These are phyloP conservation scores for Sebastiscus tertius DNA, from an alignment of 2,797 vertebrate species.

Conservation along the genomic window DNA sequence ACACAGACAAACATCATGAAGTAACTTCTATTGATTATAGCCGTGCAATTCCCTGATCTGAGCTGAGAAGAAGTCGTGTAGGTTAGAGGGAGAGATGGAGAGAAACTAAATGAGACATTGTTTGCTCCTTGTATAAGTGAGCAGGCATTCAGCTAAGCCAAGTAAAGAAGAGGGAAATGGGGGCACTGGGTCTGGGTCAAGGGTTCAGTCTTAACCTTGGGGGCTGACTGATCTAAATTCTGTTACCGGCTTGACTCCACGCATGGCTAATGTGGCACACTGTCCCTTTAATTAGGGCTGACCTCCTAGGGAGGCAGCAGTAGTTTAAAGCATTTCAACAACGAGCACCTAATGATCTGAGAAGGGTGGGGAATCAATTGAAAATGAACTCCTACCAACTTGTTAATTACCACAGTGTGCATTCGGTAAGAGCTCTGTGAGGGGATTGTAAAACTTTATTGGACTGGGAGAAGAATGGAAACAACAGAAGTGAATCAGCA, in stretches of 20 bases:
- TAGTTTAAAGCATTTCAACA: conserved; percentile 47
- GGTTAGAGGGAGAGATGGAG: neutral
- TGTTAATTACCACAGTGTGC: conserved; percentile 35
- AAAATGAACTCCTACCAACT: conserved; percentile 30
- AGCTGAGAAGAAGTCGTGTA: neutral
- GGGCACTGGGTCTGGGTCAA: conserved; percentile 69
- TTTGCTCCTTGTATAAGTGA: conserved; percentile 40
- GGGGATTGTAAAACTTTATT: conserved; percentile 53
- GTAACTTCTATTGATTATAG: neutral
- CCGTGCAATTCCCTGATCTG: neutral
- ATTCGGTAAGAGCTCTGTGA: conserved; percentile 34
- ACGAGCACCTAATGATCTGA: conserved; percentile 42
- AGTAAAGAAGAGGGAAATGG: conserved; percentile 38
- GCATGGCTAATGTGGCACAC: conserved; percentile 71
- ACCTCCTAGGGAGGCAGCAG: conserved; percentile 54
- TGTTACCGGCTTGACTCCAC: conserved; percentile 67
- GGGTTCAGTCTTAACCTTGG: conserved; percentile 73
- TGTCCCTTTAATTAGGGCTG: conserved; percentile 69
- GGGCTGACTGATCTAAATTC: conserved; percentile 62
- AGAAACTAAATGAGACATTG: conserved; percentile 25
- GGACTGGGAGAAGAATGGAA: conserved; percentile 55
- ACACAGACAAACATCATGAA: neutral
- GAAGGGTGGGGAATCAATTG: conserved; percentile 19
- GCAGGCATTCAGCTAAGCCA: conserved; percentile 16
- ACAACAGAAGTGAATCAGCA: conserved; percentile 50